Evolutionary conservation across 2,797 vertebrate species (phyloP), one percentile per base, ranked within the genome.

Genomic region (Cyclopterus lumpus): DNA sequence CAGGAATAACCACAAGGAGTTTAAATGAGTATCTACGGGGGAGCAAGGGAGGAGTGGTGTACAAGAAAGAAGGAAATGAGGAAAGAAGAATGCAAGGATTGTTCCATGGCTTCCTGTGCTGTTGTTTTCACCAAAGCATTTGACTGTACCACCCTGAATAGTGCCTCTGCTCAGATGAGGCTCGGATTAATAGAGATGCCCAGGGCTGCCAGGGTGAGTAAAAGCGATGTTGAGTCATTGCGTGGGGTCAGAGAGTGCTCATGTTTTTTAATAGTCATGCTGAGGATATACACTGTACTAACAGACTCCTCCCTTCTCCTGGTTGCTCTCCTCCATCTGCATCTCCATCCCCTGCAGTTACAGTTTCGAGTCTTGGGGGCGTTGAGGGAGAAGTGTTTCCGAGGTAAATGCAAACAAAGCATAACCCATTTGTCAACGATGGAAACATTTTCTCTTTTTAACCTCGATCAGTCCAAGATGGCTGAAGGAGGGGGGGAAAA

Each of bases 141-240:
- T 75, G 20, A 75, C 75, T 62, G 65, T 57, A 20, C 30, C 20
- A 32, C 38, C 38, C 36, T 71, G 57, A 30, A 49, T 49, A 3
- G 16, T 64, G 59, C 38, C 57, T 73, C 66, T 38, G 67, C 75
- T 73, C 32, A 44, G 61, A 72, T 38, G 68, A 70, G 28, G 48
- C 42, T 75, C 61, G 66, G 70, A 72, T 71, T 77, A 86, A 80
- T 53, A 55, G 68, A 75, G 61, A 77, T 64, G 71, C 73, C 68
- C 51, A 65, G 18, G 70, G 73, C 84, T 86, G 84, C 79, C 80
- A 80, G 65, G 66, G 46, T 76, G 77, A 86, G 76, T 89, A 80
- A 79, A 86, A 81, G 65, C 83, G 83, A 85, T 81, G 80, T 84
- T 88, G 87, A 91, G 71, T 93, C 90, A 91, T 76, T 80, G 82